phyloP scores from a whole-genome alignment of 1,140 invertebrate species.

The Pogonomyrmex barbatus region DNA sequence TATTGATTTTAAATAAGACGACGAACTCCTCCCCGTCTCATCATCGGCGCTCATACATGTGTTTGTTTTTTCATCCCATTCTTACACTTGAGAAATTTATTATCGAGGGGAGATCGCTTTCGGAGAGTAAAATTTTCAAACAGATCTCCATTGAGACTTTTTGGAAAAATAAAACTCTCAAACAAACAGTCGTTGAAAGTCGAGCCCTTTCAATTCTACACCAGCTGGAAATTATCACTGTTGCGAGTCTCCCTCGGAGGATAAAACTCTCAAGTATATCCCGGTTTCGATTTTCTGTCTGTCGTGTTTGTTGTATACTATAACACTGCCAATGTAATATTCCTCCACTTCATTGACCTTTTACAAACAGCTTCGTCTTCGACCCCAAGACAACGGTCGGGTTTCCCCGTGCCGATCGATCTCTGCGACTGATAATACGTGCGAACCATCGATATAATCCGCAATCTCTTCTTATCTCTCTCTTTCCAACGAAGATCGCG shows the following conservation, averaged over 20 bases:
- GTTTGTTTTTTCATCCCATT: slow-evolving; percentile 15
- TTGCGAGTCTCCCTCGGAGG: neutral
- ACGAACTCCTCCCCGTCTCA: neutral
- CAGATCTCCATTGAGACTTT: slow-evolving; percentile 14
- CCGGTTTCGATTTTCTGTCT: slow-evolving; percentile 26
- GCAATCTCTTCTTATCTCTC: slow-evolving; percentile 40
- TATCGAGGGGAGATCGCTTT: neutral
- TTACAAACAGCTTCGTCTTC: slow-evolving; percentile 49
- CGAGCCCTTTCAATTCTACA: slow-evolving; percentile 13
- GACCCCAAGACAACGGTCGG: slow-evolving; percentile 29
- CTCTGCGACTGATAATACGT: slow-evolving; percentile 49
- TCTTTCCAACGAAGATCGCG: slow-evolving; percentile 20
- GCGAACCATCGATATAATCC: slow-evolving; percentile 42
- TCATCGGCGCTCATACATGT: neutral
- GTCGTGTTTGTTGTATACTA: slow-evolving; percentile 17
- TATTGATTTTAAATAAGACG: slow-evolving; percentile 26
- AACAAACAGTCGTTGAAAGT: slow-evolving; percentile 11
- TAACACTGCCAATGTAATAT: slow-evolving; percentile 64
- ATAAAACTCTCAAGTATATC: slow-evolving; percentile 21
- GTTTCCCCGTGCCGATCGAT: slow-evolving; percentile 29
- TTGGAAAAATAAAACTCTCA: neutral
- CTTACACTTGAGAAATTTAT: slow-evolving; percentile 41
- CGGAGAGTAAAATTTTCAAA: slow-evolving; percentile 19
- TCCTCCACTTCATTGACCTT: slow-evolving; percentile 47
- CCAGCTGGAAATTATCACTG: neutral